These are phyloP conservation scores for Crotalus tigris DNA, from an alignment of 2,113 vertebrate species.

Conservation along the genomic window DNA sequence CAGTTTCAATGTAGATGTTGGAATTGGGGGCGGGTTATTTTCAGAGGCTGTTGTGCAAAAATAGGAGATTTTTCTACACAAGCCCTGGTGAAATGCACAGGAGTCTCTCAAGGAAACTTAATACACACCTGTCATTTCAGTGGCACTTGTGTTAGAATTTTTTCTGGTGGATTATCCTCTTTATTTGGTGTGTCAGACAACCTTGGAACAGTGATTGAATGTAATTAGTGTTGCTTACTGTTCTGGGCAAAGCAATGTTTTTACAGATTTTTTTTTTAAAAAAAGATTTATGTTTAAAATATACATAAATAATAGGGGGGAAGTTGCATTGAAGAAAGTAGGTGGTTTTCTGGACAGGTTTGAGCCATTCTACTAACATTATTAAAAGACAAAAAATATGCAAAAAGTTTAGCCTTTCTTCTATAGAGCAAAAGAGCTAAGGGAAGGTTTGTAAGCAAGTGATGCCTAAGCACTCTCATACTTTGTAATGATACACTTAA, in stretches of 20 bases:
- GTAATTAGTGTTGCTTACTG: slow-evolving; percentile 17
- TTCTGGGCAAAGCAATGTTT: slow-evolving; percentile 15
- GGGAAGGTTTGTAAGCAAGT: neutral
- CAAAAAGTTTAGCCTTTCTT: slow-evolving; percentile 35
- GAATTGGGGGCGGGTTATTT: neutral
- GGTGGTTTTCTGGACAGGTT: slow-evolving; percentile 6
- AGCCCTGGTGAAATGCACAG: neutral
- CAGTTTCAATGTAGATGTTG: neutral
- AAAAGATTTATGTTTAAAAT: neutral
- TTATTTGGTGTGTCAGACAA: neutral
- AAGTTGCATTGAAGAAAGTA: neutral
- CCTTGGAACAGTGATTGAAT: slow-evolving; percentile 8
- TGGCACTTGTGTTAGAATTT: neutral
- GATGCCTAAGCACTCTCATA: slow-evolving; percentile 25
- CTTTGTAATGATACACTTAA: slow-evolving; percentile 49
- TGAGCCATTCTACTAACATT: slow-evolving; percentile 43
- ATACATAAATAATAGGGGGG: neutral
- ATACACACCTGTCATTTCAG: neutral
- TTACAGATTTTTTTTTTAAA: neutral
- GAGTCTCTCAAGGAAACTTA: neutral
- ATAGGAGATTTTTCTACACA: neutral
- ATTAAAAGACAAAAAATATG: slow-evolving; percentile 46
- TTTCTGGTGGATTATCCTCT: neutral
- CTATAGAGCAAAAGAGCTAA: neutral
- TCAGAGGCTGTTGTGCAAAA: neutral